These are phyloP conservation scores for Sebastolobus alascanus DNA, from an alignment of 2,797 vertebrate genomes.

Conservation along the genomic window DNA sequence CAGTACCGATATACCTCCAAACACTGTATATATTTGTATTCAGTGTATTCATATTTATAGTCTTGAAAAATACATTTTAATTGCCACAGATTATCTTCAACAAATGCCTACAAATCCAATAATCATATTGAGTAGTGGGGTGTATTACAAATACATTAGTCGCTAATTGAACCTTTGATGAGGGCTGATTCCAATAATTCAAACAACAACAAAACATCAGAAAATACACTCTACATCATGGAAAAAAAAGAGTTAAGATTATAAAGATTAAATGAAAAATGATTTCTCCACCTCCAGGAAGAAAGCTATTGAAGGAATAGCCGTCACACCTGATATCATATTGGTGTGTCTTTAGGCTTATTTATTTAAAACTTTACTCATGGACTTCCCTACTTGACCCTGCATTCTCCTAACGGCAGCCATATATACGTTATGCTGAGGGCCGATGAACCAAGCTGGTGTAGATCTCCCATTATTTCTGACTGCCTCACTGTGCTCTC, in stretches of 20 bases:
- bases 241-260: not conserved
- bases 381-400: too few relatives aligned
- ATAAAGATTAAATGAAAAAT: not conserved
- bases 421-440: too few relatives aligned
- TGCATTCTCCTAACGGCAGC: not conserved
- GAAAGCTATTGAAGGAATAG: too few relatives aligned
- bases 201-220: not conserved
- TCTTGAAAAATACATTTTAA: not conserved
- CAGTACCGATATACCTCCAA: not conserved
- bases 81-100: not conserved
- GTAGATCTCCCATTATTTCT: not conserved
- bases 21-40: not conserved
- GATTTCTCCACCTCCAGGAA: not conserved
- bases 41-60: not conserved
- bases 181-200: not conserved
- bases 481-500: slow-evolving; percentile 7
- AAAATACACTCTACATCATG: not conserved
- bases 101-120: not conserved
- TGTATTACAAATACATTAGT: not conserved
- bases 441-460: not conserved
- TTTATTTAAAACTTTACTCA: not conserved
- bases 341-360: not conserved
- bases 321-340: not conserved
- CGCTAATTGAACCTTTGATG: not conserved
- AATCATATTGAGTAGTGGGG: not conserved